These are phyloP conservation scores for Hyperoplus lanceolatus DNA, from an alignment of 2,797 vertebrate genomes.

Conservation along the genomic window DNA sequence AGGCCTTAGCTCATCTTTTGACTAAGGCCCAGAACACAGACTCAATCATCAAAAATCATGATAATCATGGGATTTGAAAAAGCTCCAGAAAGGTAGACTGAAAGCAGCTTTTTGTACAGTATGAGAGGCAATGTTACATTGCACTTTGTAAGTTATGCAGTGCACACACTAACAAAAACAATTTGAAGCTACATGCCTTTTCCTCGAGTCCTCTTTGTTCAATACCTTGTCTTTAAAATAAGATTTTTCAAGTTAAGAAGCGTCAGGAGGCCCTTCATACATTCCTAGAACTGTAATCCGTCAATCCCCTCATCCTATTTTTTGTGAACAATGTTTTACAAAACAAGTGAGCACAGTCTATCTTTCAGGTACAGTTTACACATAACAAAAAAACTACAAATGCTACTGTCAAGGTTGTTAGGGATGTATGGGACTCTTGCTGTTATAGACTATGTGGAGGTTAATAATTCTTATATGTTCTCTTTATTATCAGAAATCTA, in stretches of 20 bases:
- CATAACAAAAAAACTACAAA: not conserved
- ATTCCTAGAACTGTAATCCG: not conserved
- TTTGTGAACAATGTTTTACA: not conserved
- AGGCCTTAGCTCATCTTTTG: not conserved
- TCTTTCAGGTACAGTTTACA: not conserved
- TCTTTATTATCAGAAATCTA: not conserved
- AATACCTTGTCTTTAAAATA: not conserved
- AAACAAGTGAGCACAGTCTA: not conserved
- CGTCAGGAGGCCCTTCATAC: not conserved
- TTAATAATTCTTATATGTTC: not conserved
- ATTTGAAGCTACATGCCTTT: not conserved
- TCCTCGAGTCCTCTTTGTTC: not conserved
- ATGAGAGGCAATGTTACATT: not conserved
- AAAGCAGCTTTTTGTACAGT: not conserved
- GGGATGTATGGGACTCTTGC: not conserved
- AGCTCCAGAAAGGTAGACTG: no score
- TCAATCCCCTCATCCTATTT: not conserved
- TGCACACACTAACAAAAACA: not conserved
- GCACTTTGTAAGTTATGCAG: not conserved
- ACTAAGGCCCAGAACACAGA: not conserved
- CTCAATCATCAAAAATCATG: conserved; percentile 1
- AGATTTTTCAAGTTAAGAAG: not conserved
- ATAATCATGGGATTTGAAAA: conserved; percentile 25
- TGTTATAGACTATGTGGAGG: not conserved
- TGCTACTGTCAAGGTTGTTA: not conserved